Evolutionary conservation across 2,797 vertebrate genomes (phyloP).

Genomic region (Pyrrhura leucotis): DNA sequence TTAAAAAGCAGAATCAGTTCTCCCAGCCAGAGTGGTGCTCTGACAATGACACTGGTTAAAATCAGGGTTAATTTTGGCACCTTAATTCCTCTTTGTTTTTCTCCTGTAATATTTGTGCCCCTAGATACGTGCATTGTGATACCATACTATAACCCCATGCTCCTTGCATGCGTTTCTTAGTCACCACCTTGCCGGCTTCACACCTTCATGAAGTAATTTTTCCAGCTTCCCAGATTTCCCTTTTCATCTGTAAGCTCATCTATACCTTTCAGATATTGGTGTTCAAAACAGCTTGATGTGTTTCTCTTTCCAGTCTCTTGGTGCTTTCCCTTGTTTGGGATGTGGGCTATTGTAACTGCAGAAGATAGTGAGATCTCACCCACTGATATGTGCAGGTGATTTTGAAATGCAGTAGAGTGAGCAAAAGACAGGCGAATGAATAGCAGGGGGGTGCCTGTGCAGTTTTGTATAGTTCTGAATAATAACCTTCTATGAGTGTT

Average conservation of each 20-base stretch:
- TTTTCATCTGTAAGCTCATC: fast-evolving
- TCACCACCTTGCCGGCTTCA: neutral
- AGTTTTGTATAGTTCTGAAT: neutral
- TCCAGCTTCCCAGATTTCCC: neutral
- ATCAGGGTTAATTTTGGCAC: neutral
- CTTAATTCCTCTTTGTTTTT: neutral
- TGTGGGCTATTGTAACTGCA: neutral
- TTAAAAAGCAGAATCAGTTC: neutral
- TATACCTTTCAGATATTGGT: fast-evolving
- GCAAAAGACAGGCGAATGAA: neutral
- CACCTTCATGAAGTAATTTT: neutral
- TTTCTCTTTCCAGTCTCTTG: neutral
- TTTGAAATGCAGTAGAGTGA: neutral
- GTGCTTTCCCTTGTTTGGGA: neutral
- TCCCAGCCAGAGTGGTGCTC: neutral
- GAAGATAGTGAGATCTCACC: neutral
- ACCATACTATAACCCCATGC: fast-evolving
- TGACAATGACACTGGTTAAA: neutral
- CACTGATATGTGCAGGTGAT: neutral
- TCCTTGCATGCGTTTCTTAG: neutral
- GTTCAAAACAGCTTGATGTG: fast-evolving
- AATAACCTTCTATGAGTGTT: neutral
- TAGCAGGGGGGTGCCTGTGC: neutral
- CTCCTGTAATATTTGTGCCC: fast-evolving
- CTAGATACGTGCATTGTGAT: neutral